phyloP scores from a whole-genome alignment of 2,797 vertebrate genomes.

The Lepilemur ruficaudatus region DNA sequence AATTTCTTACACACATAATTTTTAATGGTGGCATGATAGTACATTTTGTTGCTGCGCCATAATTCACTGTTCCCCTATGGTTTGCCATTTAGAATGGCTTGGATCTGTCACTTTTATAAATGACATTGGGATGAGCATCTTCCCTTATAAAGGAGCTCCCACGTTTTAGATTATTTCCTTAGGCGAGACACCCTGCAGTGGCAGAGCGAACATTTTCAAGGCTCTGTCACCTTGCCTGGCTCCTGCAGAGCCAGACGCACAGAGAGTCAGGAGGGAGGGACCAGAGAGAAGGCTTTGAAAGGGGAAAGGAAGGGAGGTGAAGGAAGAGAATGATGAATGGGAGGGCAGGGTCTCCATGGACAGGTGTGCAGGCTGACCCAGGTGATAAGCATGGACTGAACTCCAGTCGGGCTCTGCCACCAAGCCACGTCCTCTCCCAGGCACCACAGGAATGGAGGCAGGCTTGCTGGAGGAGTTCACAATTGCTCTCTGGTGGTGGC shows the following conservation, averaged over 20 bases:
- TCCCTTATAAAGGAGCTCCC: not conserved
- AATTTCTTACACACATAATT: not conserved
- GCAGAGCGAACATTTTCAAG: not conserved
- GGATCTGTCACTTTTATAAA: conserved; percentile 9
- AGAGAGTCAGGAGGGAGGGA: not conserved
- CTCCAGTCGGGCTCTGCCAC: not conserved
- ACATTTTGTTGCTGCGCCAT: not conserved
- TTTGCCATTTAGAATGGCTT: not conserved
- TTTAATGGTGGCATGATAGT: not conserved
- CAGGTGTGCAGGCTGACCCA: not conserved
- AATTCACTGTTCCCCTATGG: not conserved
- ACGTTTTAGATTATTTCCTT: not conserved
- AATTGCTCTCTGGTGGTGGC: not conserved
- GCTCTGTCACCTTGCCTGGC: not conserved
- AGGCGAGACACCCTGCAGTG: not conserved
- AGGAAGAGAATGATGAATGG: not conserved
- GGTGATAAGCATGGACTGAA: not conserved
- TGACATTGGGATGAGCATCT: not conserved
- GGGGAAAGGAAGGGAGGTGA: not conserved
- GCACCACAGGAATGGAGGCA: not conserved
- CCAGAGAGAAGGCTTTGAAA: not conserved
- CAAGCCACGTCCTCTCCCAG: not conserved
- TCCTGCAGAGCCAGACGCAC: not conserved
- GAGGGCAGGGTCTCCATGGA: not conserved
- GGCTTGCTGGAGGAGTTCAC: not conserved